A percentile compares a stretch with the other conserved stretches of the same genome.
Conservation (phyloP, 2,797 vertebrate genomes). For the Rhynchonycteris naso region DNA sequence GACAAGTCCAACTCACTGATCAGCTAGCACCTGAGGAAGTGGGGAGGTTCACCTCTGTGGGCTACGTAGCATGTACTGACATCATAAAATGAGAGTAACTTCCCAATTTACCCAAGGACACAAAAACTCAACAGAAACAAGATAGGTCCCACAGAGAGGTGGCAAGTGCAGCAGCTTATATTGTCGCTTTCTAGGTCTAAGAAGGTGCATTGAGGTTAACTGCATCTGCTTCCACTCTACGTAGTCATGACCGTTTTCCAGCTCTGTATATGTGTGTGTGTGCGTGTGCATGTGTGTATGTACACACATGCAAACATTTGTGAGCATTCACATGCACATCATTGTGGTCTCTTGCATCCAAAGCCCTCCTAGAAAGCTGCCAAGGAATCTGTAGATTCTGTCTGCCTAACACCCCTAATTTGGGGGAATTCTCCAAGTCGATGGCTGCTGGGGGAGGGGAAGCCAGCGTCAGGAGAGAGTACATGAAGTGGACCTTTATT, state of each 20-base stretch:
- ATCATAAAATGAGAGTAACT: background rate
- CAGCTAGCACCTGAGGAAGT: background rate
- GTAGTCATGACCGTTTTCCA: background rate
- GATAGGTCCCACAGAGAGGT: accelerated
- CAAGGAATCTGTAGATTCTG: background rate
- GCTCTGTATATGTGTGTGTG: background rate
- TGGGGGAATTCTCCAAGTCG: background rate
- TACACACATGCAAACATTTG: background rate
- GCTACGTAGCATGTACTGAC: accelerated
- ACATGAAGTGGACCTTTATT: background rate
- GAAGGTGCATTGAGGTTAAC: background rate
- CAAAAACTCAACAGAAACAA: background rate
- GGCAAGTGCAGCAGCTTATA: background rate
- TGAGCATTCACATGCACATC: too few relatives aligned
- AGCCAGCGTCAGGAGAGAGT: background rate
- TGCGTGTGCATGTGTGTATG: accelerated
- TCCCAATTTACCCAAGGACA: background rate
- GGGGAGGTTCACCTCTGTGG: background rate
- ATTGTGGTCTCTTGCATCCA: background rate
- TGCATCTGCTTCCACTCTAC: background rate
- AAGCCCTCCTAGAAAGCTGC: background rate
- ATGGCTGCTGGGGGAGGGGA: background rate
- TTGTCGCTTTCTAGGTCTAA: background rate
- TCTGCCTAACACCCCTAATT: background rate
- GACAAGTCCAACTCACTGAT: accelerated